phyloP scores from a whole-genome alignment of 2,797 vertebrate genomes.

The Trematomus bernacchii region DNA sequence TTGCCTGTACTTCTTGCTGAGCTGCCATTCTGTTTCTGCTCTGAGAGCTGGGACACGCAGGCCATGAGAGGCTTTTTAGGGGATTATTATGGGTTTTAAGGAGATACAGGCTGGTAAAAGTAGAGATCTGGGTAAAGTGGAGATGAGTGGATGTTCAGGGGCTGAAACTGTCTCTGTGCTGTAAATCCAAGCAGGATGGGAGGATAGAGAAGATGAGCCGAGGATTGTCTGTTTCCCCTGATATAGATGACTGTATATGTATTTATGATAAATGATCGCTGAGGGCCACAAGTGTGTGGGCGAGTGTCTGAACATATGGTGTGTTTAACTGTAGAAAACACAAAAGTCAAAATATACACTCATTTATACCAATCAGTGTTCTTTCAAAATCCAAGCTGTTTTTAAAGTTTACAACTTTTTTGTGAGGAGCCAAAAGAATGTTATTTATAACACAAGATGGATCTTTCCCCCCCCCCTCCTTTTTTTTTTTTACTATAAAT shows the following conservation, averaged over 20 bases:
- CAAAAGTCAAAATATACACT: constrained; percentile 22
- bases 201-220: constrained; percentile 63
- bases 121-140: constrained; percentile 49
- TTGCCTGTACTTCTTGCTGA: constrained; percentile 38
- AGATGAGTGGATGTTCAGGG: constrained; percentile 48
- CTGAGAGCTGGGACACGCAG: constrained; percentile 41
- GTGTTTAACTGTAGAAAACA: constrained; percentile 45
- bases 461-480: background rate
- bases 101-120: constrained; percentile 50
- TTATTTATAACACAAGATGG: constrained; percentile 1
- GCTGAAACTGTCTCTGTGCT: constrained; percentile 41
- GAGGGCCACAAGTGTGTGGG: constrained; percentile 1
- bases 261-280: constrained; percentile 55
- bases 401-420: constrained; percentile 6
- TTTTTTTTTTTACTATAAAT: constrained; percentile 18
- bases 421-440: background rate
- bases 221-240: constrained; percentile 43
- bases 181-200: constrained; percentile 66
- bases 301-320: constrained; percentile 29
- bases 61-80: constrained; percentile 51
- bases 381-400: constrained; percentile 12
- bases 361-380: background rate
- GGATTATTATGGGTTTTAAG: constrained; percentile 61
- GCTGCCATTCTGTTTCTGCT: constrained; percentile 53
- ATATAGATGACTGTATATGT: constrained; percentile 54